Evolutionary conservation across 2,888 invertebrate species (phyloP), one percentile per base, ranked within the genome.

Genomic region (Hypolimnas misippus): DNA sequence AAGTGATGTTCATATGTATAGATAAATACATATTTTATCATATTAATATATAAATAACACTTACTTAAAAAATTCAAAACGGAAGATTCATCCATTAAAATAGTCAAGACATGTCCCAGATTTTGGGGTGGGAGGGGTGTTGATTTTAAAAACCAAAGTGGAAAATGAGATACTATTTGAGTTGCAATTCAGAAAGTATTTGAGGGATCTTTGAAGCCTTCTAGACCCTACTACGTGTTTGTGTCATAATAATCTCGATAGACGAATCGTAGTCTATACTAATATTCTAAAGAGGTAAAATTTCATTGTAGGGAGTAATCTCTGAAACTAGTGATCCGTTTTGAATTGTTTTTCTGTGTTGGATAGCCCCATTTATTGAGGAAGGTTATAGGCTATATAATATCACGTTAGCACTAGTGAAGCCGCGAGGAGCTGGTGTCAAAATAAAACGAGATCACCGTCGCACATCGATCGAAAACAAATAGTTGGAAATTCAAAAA

Each of bases 81-180:
- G n/a, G n/a, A 38, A n/a, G 25, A 25, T 25, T 25, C 25, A 3
- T 25, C 5, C 25, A 4, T 38, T n/a, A n/a, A n/a, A 12, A 3
- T 38, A 38, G 35, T 38, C 35, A 38, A 38, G 12, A 38, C 35
- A 38, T 38, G 35, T 38, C n/a, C 4, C 35, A n/a, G 3, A 6
- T 29, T 29, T 6, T 3, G 10, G 33, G 33, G 35, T 3, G 8
- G 12, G n/a, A n/a, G n/a, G 35, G 49, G n/a, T 6, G 21, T 21
- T 19, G 21, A 46, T 21, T 46, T 5, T 21, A n/a, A 49, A 49
- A 49, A 49, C 49, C 49, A 25, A 29, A 29, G 14, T 25, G 29
- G 25, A 16, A 49, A 49, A 49, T 14, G 49, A 49, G 49, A 49
- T 6, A 49, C 12, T 49, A 29, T 49, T 49, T 49, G 49, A 49